phyloP scores from a whole-genome alignment of 1,140 invertebrate genomes.

The Copidosoma floridanum region DNA sequence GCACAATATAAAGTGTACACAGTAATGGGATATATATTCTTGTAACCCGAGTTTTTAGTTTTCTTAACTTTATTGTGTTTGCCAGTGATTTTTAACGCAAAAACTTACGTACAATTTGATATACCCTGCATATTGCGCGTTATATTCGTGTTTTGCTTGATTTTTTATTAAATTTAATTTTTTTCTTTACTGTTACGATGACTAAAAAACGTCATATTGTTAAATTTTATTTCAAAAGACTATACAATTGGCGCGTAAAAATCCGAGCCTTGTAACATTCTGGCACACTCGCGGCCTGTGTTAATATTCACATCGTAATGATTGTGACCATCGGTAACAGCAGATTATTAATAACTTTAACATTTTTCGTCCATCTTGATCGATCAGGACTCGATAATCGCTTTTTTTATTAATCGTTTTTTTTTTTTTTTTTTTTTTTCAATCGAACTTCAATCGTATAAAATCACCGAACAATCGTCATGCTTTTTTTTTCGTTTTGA shows the following conservation, averaged over 20 bases:
- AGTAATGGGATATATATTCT: too few relatives aligned
- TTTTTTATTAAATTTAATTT: too few relatives aligned
- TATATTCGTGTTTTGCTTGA: too few relatives aligned
- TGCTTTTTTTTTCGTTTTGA: slow-evolving; percentile 6
- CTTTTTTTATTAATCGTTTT: too few relatives aligned
- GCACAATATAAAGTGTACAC: slow-evolving; percentile 37
- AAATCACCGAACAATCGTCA: slow-evolving; percentile 26
- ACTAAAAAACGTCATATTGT: slow-evolving; percentile 6
- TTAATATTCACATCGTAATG: too few relatives aligned
- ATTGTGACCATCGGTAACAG: background rate
- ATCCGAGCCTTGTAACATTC: background rate
- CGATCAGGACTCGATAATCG: slow-evolving; percentile 1
- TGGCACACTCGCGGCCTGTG: background rate
- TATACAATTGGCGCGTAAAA: slow-evolving; percentile 2
- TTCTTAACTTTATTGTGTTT: too few relatives aligned
- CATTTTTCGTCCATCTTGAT: background rate
- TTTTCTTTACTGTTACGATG: too few relatives aligned
- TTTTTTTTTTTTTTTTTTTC: too few relatives aligned
- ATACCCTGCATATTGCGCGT: slow-evolving; percentile 43
- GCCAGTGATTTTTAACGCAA: slow-evolving; percentile 26
- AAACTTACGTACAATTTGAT: slow-evolving; percentile 12
- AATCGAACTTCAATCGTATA: slow-evolving; percentile 37
- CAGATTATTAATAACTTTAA: slow-evolving; percentile 16
- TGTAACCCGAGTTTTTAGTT: too few relatives aligned
- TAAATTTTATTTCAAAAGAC: slow-evolving; percentile 1